Evolutionary conservation across 2,797 vertebrate genomes (phyloP), one percentile per base, ranked within the genome.

Genomic region (Poeciliopsis presidionis): DNA sequence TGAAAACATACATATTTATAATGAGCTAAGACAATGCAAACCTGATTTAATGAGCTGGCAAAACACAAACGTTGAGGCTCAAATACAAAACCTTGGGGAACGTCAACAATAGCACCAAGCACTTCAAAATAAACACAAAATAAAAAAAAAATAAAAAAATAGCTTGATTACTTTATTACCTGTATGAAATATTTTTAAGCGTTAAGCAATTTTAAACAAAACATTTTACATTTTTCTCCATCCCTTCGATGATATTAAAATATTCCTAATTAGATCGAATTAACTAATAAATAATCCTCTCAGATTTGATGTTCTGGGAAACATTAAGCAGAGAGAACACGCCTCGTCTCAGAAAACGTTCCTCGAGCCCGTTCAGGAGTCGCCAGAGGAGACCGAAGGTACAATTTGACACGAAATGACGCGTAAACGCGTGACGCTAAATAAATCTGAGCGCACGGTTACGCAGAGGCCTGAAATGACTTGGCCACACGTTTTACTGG

Each of bases 391-490:
- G 51, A 11, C 22, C 4, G 25, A n/a, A n/a, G 51, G 51, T n/a
- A 55, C 22, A 18, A 11, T 53, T 11, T 25, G 51, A 53, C 12
- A 59, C 55, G 28, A 7, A 61, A 16, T 16, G 57, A 33, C 16
- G 30, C 4, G 30, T 76, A 49, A 81, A 78, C 47, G 55, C 51
- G 20, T 72, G 55, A 53, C 33, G 45, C 80, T 79, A 75, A 79
- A 80, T 74, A 36, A 43, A 80, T 72, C 55, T 80, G 78, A 76
- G 2, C 69, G 74, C 51, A 72, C n/a, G 45, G n/a, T 41, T n/a
- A 20, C 39, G 47, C 76, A 74, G 73, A 84, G 61, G 70, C 72
- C 72, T 78, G 63, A 49, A 82, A 71, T 8, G 47, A 72, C 67
- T 82, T 36, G 41, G 57, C 49, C 47, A 25, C 67, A 61, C 80